Conservation (phyloP, 2,113 vertebrate species). For the Cyanoramphus novaezelandiae region DNA sequence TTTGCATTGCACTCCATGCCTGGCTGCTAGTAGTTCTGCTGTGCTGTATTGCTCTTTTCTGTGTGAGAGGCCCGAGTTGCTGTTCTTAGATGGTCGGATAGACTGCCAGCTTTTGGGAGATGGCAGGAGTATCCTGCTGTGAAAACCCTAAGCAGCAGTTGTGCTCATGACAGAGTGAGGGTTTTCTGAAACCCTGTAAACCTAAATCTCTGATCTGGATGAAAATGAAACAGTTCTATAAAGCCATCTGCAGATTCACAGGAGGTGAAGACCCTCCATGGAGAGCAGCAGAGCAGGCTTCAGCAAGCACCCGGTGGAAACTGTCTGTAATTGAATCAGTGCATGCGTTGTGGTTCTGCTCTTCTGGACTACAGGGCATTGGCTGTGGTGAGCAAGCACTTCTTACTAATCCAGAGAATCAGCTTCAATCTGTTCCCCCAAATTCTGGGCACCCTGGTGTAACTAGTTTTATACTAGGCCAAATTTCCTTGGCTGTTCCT, state of each 20-base stretch:
- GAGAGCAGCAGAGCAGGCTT: neutral
- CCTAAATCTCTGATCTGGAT: neutral
- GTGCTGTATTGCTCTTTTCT: neutral
- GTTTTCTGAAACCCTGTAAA: neutral
- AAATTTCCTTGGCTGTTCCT: neutral
- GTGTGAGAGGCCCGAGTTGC: neutral
- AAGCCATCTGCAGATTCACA: neutral
- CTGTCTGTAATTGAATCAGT: neutral
- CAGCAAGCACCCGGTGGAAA: neutral
- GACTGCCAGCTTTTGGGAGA: neutral
- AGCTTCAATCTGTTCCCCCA: neutral
- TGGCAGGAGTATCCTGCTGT: neutral
- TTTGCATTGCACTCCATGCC: neutral
- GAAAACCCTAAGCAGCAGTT: neutral
- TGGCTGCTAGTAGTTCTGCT: neutral
- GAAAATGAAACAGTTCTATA: neutral
- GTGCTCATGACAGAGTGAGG: neutral
- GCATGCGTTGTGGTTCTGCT: slow-evolving; percentile 38
- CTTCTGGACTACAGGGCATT: neutral
- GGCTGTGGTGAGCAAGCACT: neutral
- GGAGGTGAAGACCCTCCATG: neutral
- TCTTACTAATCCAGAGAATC: slow-evolving; percentile 10
- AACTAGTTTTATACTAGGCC: neutral
- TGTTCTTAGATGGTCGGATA: neutral
- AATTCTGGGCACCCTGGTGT: neutral